Evolutionary conservation across 2,797 vertebrate genomes (phyloP).

Genomic region (Myoxocephalus aenaeus): DNA sequence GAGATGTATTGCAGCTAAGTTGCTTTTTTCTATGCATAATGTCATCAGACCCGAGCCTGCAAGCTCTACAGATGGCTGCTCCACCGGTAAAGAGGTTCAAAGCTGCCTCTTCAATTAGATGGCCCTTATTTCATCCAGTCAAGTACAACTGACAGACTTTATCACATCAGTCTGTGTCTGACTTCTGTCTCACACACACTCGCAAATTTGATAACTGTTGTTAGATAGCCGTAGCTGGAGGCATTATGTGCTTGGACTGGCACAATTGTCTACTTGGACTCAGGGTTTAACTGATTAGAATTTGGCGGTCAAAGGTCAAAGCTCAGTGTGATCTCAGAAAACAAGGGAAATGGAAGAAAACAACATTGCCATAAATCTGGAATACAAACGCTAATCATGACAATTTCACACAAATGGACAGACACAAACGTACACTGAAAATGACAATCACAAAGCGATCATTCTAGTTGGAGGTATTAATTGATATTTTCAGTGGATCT

Average conservation of each 20-base stretch:
- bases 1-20: background rate
- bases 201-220: background rate
- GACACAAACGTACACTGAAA: background rate
- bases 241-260: background rate
- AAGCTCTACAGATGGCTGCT: conserved; percentile 1
- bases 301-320: too few species aligned
- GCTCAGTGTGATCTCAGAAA: too few species aligned
- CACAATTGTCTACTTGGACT: background rate
- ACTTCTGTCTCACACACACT: background rate
- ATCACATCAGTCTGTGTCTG: background rate
- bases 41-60: background rate
- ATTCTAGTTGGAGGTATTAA: background rate
- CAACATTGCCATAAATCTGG: background rate
- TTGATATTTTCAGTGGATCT: background rate
- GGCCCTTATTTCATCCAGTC: conserved; percentile 9
- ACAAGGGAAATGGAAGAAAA: too few species aligned
- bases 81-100: conserved; percentile 1
- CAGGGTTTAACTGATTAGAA: too few species aligned
- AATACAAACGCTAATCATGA: background rate
- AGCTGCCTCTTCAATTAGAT: conserved; percentile 10
- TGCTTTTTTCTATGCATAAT: background rate
- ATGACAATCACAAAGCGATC: background rate
- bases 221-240: background rate
- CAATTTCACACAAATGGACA: background rate
- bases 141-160: background rate